These are phyloP conservation scores for Chrysolina haemoptera DNA, from an alignment of 2,888 invertebrate species.

Conservation along the genomic window DNA sequence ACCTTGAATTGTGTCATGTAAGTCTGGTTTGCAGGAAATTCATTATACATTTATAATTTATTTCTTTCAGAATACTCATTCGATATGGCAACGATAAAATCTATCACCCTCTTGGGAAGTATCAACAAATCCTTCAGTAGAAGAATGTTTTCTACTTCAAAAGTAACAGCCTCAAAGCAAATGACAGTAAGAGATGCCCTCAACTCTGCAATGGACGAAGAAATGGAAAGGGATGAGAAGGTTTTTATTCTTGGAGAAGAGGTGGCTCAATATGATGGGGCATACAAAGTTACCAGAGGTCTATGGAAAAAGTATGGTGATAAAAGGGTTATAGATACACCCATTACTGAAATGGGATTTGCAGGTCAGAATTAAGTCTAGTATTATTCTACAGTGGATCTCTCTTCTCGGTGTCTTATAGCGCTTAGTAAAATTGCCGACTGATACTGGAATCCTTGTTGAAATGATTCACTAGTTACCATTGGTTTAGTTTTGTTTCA, in stretches of 20 bases:
- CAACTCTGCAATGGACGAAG: conserved; percentile 96
- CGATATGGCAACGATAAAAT: conserved; percentile 57
- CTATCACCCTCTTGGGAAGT: conserved; percentile 60
- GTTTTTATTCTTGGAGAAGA: conserved; percentile 93
- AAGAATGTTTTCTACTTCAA: conserved; percentile 73
- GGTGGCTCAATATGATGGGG: conserved; percentile 98
- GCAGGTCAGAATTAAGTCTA: conserved; percentile 75
- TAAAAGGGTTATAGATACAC: conserved; percentile 96
- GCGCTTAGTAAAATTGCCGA: too few relatives aligned
- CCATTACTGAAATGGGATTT: conserved; percentile 98
- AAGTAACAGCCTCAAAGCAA: conserved; percentile 73
- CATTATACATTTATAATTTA: conserved; percentile 39
- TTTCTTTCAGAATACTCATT: conserved; percentile 23
- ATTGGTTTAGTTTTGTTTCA: background rate
- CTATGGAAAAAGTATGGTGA: conserved; percentile 99
- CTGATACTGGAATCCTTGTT: too few relatives aligned
- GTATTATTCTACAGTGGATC: too few relatives aligned
- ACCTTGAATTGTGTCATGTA: conserved; percentile 55
- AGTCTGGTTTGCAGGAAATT: conserved; percentile 41
- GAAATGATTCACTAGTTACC: too few relatives aligned
- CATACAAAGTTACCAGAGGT: conserved; percentile 95
- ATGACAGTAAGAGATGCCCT: conserved; percentile 97
- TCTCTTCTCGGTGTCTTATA: too few relatives aligned
- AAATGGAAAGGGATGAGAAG: conserved; percentile 92
- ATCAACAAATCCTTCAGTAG: conserved; percentile 65